Base-by-base conservation (phyloP, 2,113 vertebrate species). In the Octodon degus region DNA sequence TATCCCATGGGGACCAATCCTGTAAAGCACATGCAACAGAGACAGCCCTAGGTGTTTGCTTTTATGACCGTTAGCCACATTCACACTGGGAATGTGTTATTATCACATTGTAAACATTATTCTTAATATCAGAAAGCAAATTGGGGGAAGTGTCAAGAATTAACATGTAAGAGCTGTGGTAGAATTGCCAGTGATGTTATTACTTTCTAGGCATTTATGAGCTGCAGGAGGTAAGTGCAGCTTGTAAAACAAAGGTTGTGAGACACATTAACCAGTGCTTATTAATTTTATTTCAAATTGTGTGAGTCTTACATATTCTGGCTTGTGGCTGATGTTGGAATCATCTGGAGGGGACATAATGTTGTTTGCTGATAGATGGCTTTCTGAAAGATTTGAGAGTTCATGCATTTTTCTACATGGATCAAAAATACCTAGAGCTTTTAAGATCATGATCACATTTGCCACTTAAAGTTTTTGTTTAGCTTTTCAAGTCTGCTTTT, bases 31-130 rank as follows among this genome's bases (percentile, higher is more conserved):
- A 82, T 89, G 97, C 34, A 47, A 80, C 25, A 83, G 96, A 94
- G 86, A 93, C 93, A 97, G 96, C 88, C 94, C 77, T 97, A 97
- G 97, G 96, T 98, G 96, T 97, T 98, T 97, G 96, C 92, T 98
- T 98, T 98, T 89, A 97, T 91, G 91, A 96, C 91, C 93, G 67
- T 85, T 65, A 13, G 47, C 70, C 32, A 81, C 50, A 60, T 94
- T 98, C 55, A 50, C 72, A 94, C 87, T 43, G 86, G 84, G 96
- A 93, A 92, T 96, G 77, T 0, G 50, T 80, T 98, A 90, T 98
- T 98, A 96, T 93, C 96, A 97, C 96, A 17, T 93, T 98, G 98
- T 98, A 98, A 98, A 97, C 86, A 50, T 97, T 6, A 65, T 92
- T 97, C 91, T 97, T 97, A 97, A 95, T 97, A 95, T 97, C 7